These are phyloP conservation scores for Ennomos quercinarius DNA, from an alignment of 2,888 invertebrate genomes.

Conservation along the genomic window DNA sequence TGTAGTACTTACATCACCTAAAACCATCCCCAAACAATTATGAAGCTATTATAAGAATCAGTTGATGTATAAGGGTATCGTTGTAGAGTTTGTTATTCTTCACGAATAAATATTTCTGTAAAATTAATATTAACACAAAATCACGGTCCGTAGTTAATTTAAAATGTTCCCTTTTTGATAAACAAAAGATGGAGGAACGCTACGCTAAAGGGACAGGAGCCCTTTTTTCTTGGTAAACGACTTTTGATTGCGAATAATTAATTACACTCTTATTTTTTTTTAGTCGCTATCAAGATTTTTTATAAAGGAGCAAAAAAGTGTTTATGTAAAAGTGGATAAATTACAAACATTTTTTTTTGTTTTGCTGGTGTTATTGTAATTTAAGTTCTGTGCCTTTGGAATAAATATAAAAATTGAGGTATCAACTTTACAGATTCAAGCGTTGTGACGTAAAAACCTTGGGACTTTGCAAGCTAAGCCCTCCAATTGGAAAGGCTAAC, in stretches of 20 bases:
- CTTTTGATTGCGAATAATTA: conserved; percentile 35
- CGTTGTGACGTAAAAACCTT: conserved; percentile 9
- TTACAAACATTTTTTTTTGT: not conserved
- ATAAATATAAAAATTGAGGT: conserved; percentile 1
- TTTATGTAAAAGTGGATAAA: conserved; percentile 11
- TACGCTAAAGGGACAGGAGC: conserved; percentile 7
- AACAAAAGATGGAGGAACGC: conserved; percentile 10
- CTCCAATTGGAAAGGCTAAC: conserved; percentile 27
- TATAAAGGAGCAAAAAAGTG: conserved; percentile 1
- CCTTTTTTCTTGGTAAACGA: conserved; percentile 24
- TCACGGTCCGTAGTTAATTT: conserved; percentile 1
- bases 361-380: not conserved
- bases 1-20: too few species aligned
- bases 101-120: too few species aligned
- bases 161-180: conserved; percentile 1
- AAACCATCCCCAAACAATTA: too few species aligned
- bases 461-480: conserved; percentile 15
- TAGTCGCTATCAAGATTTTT: conserved; percentile 9
- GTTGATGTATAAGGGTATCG: too few species aligned
- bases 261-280: conserved; percentile 19
- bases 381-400: not conserved
- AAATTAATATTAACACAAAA: not conserved
- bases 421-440: conserved; percentile 11
- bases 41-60: too few species aligned
- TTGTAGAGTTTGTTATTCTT: too few species aligned